Evolutionary conservation across 1,140 invertebrate genomes (phyloP).

Genomic region (Rhizoglyphus robini): DNA sequence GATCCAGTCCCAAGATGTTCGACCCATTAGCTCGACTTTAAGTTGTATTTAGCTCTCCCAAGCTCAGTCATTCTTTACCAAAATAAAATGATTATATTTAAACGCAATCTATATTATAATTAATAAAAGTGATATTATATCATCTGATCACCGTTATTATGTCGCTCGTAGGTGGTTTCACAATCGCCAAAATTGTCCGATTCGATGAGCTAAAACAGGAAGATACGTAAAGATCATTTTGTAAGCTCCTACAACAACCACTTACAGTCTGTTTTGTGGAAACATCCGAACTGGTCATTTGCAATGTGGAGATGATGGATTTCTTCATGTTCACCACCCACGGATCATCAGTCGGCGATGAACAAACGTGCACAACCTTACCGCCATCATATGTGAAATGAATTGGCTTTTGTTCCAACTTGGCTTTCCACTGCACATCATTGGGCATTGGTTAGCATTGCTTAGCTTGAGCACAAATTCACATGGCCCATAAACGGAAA

Average conservation of each 20-base stretch:
- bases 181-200: conserved; percentile 18
- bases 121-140: too few relatives aligned
- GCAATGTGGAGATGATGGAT: conserved; percentile 19
- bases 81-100: too few relatives aligned
- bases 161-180: conserved; percentile 18
- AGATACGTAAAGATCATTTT: too few relatives aligned
- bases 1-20: too few relatives aligned
- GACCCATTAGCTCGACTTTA: too few relatives aligned
- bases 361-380: conserved; percentile 9
- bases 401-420: conserved; percentile 4
- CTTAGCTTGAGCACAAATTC: conserved; percentile 10
- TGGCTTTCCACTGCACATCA: neutral
- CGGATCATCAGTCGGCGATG: neutral
- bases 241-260: too few relatives aligned
- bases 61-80: too few relatives aligned
- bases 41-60: too few relatives aligned
- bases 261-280: neutral
- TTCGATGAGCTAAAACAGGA: conserved; percentile 11
- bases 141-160: too few relatives aligned
- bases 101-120: too few relatives aligned
- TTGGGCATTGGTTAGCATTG: neutral
- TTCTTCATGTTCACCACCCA: conserved; percentile 22
- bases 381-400: conserved; percentile 15
- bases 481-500: conserved; percentile 10
- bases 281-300: neutral